A percentile compares a stretch with the other conserved stretches of the same genome.
Evolutionary conservation across 2,797 vertebrate genomes (phyloP).

Genomic region (Chelidonichthys spinosus): DNA sequence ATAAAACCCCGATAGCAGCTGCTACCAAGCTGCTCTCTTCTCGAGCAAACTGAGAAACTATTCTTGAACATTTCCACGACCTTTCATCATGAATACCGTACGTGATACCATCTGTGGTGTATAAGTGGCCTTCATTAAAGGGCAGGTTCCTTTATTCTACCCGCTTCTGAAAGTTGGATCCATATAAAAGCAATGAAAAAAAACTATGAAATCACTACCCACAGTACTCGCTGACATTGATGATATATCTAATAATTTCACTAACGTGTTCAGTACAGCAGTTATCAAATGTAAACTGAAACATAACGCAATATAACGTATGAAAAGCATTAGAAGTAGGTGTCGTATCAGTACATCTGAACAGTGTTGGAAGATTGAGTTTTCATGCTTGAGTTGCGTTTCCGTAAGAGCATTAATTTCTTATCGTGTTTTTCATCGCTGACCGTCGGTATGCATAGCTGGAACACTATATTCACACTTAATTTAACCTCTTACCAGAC

Average conservation of each 20-base stretch:
- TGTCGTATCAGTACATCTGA: conserved; percentile 59
- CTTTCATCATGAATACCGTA: conserved; percentile 65
- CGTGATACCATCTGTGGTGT: conserved; percentile 72
- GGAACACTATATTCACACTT: conserved; percentile 74
- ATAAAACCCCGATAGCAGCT: conserved; percentile 66
- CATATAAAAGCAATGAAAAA: conserved; percentile 50
- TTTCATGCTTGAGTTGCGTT: conserved; percentile 62
- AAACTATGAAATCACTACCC: conserved; percentile 14
- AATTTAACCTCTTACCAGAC: conserved; percentile 71
- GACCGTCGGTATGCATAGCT: conserved; percentile 54
- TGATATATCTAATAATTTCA: background rate
- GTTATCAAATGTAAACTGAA: background rate
- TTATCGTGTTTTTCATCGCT: conserved; percentile 69
- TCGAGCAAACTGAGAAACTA: conserved; percentile 46
- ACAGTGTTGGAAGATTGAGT: conserved; percentile 43
- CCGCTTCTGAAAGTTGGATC: conserved; percentile 56
- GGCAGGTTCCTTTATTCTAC: conserved; percentile 58
- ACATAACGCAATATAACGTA: background rate
- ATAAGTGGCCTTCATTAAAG: conserved; percentile 67
- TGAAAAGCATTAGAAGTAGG: conserved; percentile 22
- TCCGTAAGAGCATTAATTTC: conserved; percentile 63
- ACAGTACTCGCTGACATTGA: conserved; percentile 13
- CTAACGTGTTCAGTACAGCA: background rate
- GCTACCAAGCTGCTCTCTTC: conserved; percentile 68
- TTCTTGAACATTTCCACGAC: conserved; percentile 67